Base-by-base conservation (phyloP, 1,140 invertebrate genomes). In the Mylabris phalerata region DNA sequence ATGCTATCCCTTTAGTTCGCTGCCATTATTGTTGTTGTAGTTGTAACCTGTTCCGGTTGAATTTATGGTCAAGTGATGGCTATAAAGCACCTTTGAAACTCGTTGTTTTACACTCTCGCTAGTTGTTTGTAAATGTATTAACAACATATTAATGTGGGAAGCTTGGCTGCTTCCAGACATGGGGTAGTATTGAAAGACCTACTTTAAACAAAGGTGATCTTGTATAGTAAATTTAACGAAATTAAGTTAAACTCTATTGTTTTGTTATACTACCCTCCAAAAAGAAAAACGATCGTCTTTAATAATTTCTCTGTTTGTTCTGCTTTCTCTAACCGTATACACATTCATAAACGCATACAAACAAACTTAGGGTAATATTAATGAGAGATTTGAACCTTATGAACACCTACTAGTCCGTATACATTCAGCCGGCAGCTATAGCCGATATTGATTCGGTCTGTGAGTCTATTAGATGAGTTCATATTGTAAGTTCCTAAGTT, bases 51-150 rank as follows among this genome's bases (percentile, higher is more conserved):
- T 19, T 19, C 19, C 19, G 19, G 19, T 19, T 44, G 43, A 65
- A 65, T 65, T 62, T 62, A 59, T 65, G 57, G 60, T 60, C 50
- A 64, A 58, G 59, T 58, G 59, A 61, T 55, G 55, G 58, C 50
- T 45, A 57, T 52, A 57, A 57, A 63, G 49, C 48, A 64, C 62
- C 56, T 64, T 64, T 61, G 62, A 64, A 55, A 56, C 47, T 46
- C 13, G 26, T 32, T 32, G 55, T 50, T 32, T 39, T 52, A 43
- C 40, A 13, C 48, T 44, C 19, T 50, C 32, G 39, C 38, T 43
- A 39, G 43, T 47, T 55, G 44, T 25, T 46, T 2, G 13, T 43
- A 52, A 44, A 52, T 26, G 45, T 52, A 44, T 52, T 52, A 44
- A 9, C 7, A 41, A 10, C 25, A 32, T 32, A 32, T 32, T 32